Percentiles rank a stretch among this genome's conserved stretches.
These are phyloP conservation scores for Cygnus atratus DNA, from an alignment of 2,113 vertebrate species.

Conservation along the genomic window DNA sequence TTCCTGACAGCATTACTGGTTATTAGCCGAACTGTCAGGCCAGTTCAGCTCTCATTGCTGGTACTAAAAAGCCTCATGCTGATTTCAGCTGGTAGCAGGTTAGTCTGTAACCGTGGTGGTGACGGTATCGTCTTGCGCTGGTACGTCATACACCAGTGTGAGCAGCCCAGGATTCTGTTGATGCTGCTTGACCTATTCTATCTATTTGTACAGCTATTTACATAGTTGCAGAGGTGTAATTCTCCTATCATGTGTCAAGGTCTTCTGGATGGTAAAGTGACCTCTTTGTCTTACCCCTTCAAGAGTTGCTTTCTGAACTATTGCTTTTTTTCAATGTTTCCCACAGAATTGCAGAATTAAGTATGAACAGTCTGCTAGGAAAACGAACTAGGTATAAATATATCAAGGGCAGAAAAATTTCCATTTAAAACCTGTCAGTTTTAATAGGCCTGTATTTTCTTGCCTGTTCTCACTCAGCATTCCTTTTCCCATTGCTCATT, in stretches of 20 bases:
- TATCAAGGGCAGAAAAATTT: background rate
- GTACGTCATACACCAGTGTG: fast-evolving
- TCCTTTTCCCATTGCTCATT: background rate
- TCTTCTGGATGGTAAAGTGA: background rate
- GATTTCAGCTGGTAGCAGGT: background rate
- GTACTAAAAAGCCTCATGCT: fast-evolving
- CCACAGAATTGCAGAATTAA: background rate
- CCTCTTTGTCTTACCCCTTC: background rate
- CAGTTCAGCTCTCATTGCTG: background rate
- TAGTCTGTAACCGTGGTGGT: fast-evolving
- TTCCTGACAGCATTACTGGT: background rate
- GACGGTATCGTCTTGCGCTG: background rate
- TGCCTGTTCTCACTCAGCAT: background rate
- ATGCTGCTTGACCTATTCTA: background rate
- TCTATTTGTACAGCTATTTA: background rate
- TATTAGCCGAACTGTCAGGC: fast-evolving
- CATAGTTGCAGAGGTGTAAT: background rate
- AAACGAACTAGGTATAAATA: background rate
- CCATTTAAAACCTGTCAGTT: background rate
- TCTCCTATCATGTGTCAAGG: background rate
- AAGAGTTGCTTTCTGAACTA: background rate
- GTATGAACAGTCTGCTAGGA: background rate
- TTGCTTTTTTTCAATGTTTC: background rate
- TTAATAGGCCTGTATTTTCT: background rate
- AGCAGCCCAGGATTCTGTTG: background rate